These are phyloP conservation scores for Trachelus iudaicus DNA, from an alignment of 2,888 invertebrate species.

Conservation along the genomic window DNA sequence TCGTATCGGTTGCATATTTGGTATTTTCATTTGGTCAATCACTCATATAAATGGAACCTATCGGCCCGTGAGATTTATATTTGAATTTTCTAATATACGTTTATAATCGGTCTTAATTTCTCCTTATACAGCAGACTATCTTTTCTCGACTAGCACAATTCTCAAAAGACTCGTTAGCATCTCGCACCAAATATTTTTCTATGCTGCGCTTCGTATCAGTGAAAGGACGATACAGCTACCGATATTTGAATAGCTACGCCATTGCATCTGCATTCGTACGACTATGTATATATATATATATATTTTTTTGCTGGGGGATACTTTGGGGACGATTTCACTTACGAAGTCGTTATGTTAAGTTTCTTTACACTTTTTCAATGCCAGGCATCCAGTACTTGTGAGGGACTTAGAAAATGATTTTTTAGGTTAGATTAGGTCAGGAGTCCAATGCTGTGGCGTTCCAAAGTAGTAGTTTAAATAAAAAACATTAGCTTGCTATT, in stretches of 20 bases:
- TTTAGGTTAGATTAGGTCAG: no score
- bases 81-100: neutral
- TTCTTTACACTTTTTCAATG: no score
- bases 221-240: neutral
- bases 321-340: no score
- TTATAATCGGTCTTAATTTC: neutral
- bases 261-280: no score
- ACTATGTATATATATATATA: no score
- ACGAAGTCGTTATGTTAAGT: no score
- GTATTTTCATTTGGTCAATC: neutral
- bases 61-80: neutral
- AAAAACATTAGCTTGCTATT: no score
- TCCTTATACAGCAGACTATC: neutral
- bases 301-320: no score
- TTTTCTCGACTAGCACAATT: neutral
- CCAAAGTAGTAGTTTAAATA: no score
- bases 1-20: neutral
- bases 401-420: no score
- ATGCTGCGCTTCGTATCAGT: neutral
- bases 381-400: no score
- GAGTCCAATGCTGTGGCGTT: no score
- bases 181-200: neutral
- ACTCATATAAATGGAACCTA: neutral
- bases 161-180: neutral
- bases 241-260: neutral